These are phyloP conservation scores for Tetanocera ferruginea DNA, from an alignment of 2,888 invertebrate species.

Conservation along the genomic window DNA sequence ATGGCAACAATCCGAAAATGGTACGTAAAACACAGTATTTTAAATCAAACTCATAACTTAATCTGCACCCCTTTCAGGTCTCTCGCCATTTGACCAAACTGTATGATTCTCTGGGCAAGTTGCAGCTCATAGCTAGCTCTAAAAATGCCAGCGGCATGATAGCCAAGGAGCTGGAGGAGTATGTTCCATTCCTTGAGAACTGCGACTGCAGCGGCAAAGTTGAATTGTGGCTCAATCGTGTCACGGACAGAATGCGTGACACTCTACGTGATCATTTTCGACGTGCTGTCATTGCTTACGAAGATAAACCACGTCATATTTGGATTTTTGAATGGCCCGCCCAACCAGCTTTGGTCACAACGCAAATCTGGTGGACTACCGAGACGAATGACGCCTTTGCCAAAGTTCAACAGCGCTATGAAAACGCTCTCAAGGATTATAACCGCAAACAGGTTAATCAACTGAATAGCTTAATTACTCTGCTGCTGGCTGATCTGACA, in stretches of 20 bases:
- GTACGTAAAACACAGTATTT: slow-evolving; percentile 68
- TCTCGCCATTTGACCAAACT: slow-evolving; percentile 87
- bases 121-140: slow-evolving; percentile 73
- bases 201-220: slow-evolving; percentile 91
- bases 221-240: slow-evolving; percentile 89
- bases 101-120: slow-evolving; percentile 89
- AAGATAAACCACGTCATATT: slow-evolving; percentile 88
- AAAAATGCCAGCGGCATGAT: slow-evolving; percentile 83
- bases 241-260: slow-evolving; percentile 86
- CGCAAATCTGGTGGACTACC: slow-evolving; percentile 97
- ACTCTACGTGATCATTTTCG: slow-evolving; percentile 85
- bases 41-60: neutral
- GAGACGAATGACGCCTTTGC: slow-evolving; percentile 93
- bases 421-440: slow-evolving; percentile 92
- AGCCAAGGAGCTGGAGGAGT: slow-evolving; percentile 86
- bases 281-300: slow-evolving; percentile 85
- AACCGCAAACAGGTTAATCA: slow-evolving; percentile 90
- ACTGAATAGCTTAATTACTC: slow-evolving; percentile 84
- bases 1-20: slow-evolving; percentile 86
- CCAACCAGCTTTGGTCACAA: slow-evolving; percentile 90
- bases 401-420: slow-evolving; percentile 91
- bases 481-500: slow-evolving; percentile 85
- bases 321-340: slow-evolving; percentile 96
- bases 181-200: slow-evolving; percentile 78
- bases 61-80: slow-evolving; percentile 49